Evolutionary conservation across 2,888 invertebrate genomes (phyloP).

Genomic region (Melieria picta): DNA sequence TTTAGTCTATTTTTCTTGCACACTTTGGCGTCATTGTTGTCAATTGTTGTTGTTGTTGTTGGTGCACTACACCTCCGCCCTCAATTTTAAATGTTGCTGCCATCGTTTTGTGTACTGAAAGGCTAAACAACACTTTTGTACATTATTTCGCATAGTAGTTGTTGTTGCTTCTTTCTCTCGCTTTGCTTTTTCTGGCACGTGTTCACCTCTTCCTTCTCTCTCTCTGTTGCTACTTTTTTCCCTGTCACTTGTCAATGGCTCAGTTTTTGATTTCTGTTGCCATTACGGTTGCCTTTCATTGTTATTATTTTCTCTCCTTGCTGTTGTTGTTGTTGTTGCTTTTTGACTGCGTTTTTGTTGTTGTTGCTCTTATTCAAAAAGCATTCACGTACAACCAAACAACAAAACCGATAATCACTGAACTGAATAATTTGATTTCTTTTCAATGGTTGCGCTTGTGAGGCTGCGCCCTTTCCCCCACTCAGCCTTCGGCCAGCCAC

Average conservation of each 20-base stretch:
- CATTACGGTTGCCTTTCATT: slow-evolving; percentile 19
- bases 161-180: too few relatives aligned
- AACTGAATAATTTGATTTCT: slow-evolving; percentile 64
- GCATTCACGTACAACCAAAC: slow-evolving; percentile 40
- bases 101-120: slow-evolving; percentile 21
- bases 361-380: slow-evolving; percentile 1
- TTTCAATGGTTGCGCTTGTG: slow-evolving; percentile 44
- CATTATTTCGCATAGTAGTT: slow-evolving; percentile 4
- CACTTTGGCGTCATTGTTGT: not conserved
- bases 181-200: too few relatives aligned
- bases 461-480: not conserved
- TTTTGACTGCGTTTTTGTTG: not conserved
- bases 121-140: slow-evolving; percentile 30
- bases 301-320: slow-evolving; percentile 9
- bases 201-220: too few relatives aligned
- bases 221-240: not conserved
- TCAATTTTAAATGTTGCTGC: slow-evolving; percentile 8
- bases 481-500: not conserved
- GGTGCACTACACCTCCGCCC: not conserved
- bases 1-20: slow-evolving; percentile 5
- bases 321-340: not conserved
- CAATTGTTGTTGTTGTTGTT: not conserved
- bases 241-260: slow-evolving; percentile 20
- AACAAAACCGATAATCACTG: slow-evolving; percentile 62
- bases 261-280: slow-evolving; percentile 21